Conservation (phyloP, 2,888 invertebrate genomes). For the Sabellastarte sp. region DNA sequence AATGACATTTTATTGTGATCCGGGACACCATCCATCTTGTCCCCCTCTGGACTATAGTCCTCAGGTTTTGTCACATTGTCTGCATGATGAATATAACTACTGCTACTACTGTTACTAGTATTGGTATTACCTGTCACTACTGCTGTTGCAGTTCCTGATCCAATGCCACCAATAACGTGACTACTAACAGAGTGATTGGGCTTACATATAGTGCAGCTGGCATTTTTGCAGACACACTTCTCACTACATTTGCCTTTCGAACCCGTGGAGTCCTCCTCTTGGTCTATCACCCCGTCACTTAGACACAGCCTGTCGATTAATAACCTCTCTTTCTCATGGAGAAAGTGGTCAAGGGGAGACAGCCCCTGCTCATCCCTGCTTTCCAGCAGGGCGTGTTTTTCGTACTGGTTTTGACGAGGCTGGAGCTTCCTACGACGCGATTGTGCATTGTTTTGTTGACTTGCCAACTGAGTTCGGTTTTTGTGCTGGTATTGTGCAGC, state of each 20-base stretch:
- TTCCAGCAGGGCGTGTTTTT: constrained; percentile 18
- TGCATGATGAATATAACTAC: too few species aligned
- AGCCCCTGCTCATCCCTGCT: constrained; percentile 14
- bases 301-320: not conserved
- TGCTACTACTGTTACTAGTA: not conserved
- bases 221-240: constrained; percentile 1
- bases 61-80: not conserved
- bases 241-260: constrained; percentile 1
- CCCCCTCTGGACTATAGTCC: not conserved
- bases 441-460: not conserved
- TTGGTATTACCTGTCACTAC: not conserved
- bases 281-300: not conserved
- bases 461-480: too few species aligned
- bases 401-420: constrained; percentile 19
- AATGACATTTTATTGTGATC: too few species aligned
- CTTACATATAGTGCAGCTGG: constrained; percentile 1
- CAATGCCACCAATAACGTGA: not conserved
- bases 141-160: not conserved
- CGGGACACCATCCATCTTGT: too few species aligned
- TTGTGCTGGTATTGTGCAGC: not conserved
- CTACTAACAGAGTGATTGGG: not conserved
- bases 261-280: not conserved
- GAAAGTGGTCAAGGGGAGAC: constrained; percentile 17
- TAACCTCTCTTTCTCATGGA: constrained; percentile 10
- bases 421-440: constrained; percentile 3